Evolutionary conservation across 2,113 vertebrate species (phyloP).

Genomic region (Otis tarda): DNA sequence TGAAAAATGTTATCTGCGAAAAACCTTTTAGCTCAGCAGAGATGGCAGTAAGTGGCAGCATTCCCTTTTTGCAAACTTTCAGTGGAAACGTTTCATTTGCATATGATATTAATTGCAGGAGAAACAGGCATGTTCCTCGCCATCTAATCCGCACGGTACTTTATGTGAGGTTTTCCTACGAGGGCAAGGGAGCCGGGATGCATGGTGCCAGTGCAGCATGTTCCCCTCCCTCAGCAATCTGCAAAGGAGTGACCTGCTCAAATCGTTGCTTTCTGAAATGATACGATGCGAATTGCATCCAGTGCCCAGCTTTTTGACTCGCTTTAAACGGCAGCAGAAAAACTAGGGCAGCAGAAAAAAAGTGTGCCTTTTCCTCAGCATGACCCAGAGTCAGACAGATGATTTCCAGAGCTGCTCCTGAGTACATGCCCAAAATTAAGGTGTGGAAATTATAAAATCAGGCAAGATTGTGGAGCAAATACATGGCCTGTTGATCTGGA

Average conservation of each 20-base stretch:
- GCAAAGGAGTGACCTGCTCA: not conserved
- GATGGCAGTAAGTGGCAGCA: conserved; percentile 22
- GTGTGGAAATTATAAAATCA: not conserved
- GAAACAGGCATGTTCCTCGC: not conserved
- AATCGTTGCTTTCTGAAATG: not conserved
- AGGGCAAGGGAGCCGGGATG: not conserved
- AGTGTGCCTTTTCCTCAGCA: not conserved
- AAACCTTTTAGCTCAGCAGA: conserved; percentile 60
- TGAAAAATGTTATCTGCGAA: conserved; percentile 40
- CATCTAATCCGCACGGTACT: not conserved
- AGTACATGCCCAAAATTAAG: not conserved
- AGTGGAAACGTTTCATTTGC: conserved; percentile 41
- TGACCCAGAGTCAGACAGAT: not conserved
- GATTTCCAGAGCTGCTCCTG: not conserved
- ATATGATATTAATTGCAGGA: conserved; percentile 41
- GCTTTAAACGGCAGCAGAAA: not conserved
- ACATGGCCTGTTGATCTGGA: not conserved
- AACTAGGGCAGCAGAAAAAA: not conserved
- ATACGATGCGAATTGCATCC: not conserved
- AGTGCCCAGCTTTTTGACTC: not conserved
- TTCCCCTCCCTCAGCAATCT: not conserved
- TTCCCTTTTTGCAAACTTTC: conserved; percentile 34
- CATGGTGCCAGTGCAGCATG: not conserved
- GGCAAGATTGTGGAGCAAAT: not conserved
- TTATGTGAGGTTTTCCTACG: not conserved